These are phyloP conservation scores for Onychostruthus taczanowskii DNA, from an alignment of 2,113 vertebrate species.

Conservation along the genomic window DNA sequence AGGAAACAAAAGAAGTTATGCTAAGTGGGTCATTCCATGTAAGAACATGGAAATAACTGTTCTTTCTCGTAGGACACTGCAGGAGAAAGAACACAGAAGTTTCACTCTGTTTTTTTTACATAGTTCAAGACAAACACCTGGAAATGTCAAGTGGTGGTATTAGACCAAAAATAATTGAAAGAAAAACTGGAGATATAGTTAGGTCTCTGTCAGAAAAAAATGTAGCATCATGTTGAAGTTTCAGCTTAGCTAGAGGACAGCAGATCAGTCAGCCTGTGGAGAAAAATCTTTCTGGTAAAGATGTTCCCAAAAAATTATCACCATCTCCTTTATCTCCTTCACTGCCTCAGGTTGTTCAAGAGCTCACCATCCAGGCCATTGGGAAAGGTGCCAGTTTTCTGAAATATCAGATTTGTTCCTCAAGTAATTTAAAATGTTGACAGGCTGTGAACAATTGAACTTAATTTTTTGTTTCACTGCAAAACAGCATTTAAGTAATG, in stretches of 20 bases:
- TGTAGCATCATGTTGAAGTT: neutral
- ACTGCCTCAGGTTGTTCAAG: neutral
- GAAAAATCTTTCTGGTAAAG: neutral
- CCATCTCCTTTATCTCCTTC: neutral
- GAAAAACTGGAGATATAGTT: neutral
- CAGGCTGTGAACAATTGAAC: neutral
- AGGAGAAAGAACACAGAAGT: neutral
- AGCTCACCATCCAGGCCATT: neutral
- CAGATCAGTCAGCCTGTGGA: neutral
- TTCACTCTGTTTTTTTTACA: neutral
- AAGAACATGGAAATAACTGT: neutral
- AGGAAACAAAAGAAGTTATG: neutral
- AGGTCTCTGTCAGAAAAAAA: neutral
- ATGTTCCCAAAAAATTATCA: neutral
- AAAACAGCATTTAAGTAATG: neutral
- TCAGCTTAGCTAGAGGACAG: neutral
- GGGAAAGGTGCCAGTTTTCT: neutral
- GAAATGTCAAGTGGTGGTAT: neutral
- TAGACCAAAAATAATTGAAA: neutral
- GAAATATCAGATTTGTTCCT: neutral
- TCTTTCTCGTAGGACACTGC: neutral
- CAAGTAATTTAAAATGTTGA: neutral
- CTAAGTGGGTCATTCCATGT: neutral
- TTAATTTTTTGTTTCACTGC: neutral
- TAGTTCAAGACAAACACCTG: neutral